phyloP scores from a whole-genome alignment of 2,888 invertebrate genomes.

The Sesia apiformis region DNA sequence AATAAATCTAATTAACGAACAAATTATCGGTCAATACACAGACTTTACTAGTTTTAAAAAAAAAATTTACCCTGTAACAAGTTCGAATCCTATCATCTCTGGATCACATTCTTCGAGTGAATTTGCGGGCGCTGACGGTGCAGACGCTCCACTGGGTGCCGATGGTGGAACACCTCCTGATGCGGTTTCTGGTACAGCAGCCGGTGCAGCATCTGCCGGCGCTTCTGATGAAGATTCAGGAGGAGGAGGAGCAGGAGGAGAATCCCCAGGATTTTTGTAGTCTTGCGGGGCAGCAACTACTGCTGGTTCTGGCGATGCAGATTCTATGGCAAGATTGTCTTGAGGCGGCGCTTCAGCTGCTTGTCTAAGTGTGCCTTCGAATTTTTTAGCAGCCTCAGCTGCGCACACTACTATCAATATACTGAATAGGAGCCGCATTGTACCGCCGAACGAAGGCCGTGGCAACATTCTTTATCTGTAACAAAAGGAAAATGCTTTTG shows the following conservation, averaged over 20 bases:
- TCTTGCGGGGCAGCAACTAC: constrained; percentile 61
- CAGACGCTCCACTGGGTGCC: constrained; percentile 63
- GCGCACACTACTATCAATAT: constrained; percentile 59
- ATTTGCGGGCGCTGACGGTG: constrained; percentile 71
- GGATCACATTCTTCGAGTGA: constrained; percentile 86
- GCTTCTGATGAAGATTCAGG: constrained; percentile 22
- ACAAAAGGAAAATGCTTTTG: constrained; percentile 36
- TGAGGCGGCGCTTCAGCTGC: constrained; percentile 67
- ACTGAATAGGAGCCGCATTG: constrained; percentile 64
- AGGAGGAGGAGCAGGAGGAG: constrained; percentile 31
- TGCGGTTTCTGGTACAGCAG: constrained; percentile 58
- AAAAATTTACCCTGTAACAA: constrained; percentile 84
- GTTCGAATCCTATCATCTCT: constrained; percentile 92
- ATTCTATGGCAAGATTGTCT: constrained; percentile 63
- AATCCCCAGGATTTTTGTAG: constrained; percentile 56
- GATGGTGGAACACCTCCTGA: constrained; percentile 62
- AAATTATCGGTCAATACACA: background rate
- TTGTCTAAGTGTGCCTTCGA: constrained; percentile 61
- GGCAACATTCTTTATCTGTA: constrained; percentile 66
- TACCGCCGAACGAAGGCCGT: constrained; percentile 50
- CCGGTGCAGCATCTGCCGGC: constrained; percentile 21
- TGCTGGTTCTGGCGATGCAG: constrained; percentile 56
- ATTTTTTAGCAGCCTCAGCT: constrained; percentile 63
- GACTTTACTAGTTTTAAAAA: background rate
- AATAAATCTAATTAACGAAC: background rate